Conservation (phyloP, 2,797 vertebrate genomes). For the Myiothlypis coronata region DNA sequence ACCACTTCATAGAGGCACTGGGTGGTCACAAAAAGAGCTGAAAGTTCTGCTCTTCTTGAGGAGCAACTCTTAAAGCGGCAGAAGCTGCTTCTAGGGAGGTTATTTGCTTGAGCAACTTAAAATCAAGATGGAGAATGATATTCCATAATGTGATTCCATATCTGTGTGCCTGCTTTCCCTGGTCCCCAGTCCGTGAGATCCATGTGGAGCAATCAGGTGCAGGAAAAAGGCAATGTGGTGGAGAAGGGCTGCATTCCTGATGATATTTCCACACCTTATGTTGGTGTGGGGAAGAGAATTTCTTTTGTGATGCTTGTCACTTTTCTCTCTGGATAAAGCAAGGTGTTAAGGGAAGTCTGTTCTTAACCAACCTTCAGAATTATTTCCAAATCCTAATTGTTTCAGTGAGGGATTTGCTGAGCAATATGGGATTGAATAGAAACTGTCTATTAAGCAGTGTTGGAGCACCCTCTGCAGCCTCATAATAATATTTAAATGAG, state of each 20-base stretch:
- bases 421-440: not conserved
- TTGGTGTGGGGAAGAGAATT: not conserved
- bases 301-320: not conserved
- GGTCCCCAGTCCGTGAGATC: not conserved
- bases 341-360: not conserved
- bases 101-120: not conserved
- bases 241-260: not conserved
- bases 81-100: not conserved
- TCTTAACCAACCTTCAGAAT: not conserved
- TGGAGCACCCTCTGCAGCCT: conserved; percentile 53
- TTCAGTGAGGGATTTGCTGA: not conserved
- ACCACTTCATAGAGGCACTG: not conserved
- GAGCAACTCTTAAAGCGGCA: not conserved
- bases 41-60: not conserved
- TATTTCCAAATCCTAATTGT: not conserved
- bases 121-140: not conserved
- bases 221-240: not conserved
- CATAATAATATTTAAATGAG: conserved; percentile 49
- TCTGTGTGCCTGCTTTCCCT: not conserved
- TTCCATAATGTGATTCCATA: not conserved
- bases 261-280: not conserved
- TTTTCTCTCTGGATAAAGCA: not conserved
- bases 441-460: not conserved
- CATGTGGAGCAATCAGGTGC: not conserved
- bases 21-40: not conserved